These are phyloP conservation scores for Hymenopus coronatus DNA, from an alignment of 2,888 invertebrate genomes.

Conservation along the genomic window DNA sequence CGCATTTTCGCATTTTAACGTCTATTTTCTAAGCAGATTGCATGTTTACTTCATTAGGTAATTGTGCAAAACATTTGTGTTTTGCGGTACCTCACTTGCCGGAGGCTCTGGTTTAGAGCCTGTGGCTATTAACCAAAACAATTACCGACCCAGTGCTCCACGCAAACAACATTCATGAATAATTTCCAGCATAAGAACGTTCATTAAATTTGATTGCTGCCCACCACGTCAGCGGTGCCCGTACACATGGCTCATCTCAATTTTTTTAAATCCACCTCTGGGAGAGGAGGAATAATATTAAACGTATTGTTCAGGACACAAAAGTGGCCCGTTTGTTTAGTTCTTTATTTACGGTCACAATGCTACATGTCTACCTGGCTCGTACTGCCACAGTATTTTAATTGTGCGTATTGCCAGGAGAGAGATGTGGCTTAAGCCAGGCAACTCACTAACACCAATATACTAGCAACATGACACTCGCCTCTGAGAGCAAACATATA, in stretches of 20 bases:
- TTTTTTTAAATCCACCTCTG: neutral
- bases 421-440: neutral
- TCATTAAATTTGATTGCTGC: neutral
- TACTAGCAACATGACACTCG: neutral
- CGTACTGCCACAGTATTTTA: neutral
- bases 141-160: neutral
- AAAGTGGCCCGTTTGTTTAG: neutral
- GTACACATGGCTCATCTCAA: neutral
- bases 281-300: neutral
- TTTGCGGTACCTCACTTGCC: neutral
- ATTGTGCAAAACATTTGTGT: neutral
- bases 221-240: neutral
- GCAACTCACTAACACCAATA: neutral
- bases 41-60: neutral
- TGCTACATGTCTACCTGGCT: neutral
- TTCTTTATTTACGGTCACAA: neutral
- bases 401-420: neutral
- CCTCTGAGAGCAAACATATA: neutral
- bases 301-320: neutral
- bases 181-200: neutral
- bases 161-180: neutral
- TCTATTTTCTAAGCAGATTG: neutral
- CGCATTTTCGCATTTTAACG: too few species aligned
- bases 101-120: neutral
- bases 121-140: neutral